These are phyloP conservation scores for Dolichopus griseipennis DNA, from an alignment of 2,888 invertebrate species.

Conservation along the genomic window DNA sequence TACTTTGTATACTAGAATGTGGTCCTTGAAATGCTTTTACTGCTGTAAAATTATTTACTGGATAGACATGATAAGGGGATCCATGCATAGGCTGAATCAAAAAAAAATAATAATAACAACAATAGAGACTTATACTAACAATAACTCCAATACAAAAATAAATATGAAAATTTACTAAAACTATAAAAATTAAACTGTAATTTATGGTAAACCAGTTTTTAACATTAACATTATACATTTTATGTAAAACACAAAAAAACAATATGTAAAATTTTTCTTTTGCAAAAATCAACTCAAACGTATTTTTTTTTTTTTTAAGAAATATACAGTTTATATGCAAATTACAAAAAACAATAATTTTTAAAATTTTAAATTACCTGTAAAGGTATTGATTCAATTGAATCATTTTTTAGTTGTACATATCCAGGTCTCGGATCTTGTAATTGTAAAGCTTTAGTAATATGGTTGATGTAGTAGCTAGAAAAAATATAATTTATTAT, in stretches of 20 bases:
- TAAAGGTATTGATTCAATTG: slow-evolving; percentile 52
- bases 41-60: slow-evolving; percentile 52
- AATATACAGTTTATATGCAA: neutral
- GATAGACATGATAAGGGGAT: slow-evolving; percentile 68
- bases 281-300: slow-evolving; percentile 12
- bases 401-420: slow-evolving; percentile 46
- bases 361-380: slow-evolving; percentile 46
- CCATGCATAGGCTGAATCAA: slow-evolving; percentile 49
- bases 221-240: neutral
- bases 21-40: slow-evolving; percentile 52
- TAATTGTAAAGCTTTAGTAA: slow-evolving; percentile 64
- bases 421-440: slow-evolving; percentile 62
- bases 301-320: slow-evolving; percentile 8
- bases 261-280: slow-evolving; percentile 7
- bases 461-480: slow-evolving; percentile 69
- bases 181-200: neutral
- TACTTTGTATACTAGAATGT: slow-evolving; percentile 34
- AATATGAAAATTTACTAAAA: neutral
- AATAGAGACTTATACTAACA: slow-evolving; percentile 11
- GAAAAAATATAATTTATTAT: slow-evolving; percentile 15
- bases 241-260: slow-evolving; percentile 9
- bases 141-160: neutral
- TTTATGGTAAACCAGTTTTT: neutral
- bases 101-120: slow-evolving; percentile 15
- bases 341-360: neutral